Conservation (phyloP, 2,888 invertebrate genomes). For the Ctena decussata region DNA sequence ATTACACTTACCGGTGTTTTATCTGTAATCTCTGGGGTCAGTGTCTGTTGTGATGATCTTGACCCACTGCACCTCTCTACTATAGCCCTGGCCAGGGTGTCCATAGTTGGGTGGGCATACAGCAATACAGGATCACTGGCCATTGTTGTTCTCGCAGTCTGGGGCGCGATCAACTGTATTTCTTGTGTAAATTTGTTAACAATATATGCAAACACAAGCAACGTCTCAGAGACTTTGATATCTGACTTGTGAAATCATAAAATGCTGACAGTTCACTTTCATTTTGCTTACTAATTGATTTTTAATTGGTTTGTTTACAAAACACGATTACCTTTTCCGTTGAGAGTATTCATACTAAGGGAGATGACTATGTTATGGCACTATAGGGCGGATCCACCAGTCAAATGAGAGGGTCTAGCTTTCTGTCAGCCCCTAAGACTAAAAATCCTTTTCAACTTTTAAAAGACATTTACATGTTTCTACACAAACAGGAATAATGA, state of each 20-base stretch:
- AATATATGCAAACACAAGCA: too few relatives aligned
- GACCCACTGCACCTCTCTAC: conserved; percentile 56
- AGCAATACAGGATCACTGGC: conserved; percentile 76
- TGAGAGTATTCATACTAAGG: conserved; percentile 7
- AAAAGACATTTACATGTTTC: too few relatives aligned
- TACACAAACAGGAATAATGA: too few relatives aligned
- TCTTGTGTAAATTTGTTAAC: too few relatives aligned
- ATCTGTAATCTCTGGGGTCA: neutral
- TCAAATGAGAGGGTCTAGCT: neutral
- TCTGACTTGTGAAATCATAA: neutral
- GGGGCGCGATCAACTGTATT: too few relatives aligned
- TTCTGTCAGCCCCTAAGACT: too few relatives aligned
- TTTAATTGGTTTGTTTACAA: conserved; percentile 22
- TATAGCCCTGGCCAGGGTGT: conserved; percentile 79
- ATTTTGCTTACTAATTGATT: too few relatives aligned
- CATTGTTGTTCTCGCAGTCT: neutral
- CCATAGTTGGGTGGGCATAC: conserved; percentile 85
- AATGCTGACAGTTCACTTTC: neutral
- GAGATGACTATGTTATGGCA: neutral
- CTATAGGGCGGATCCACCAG: neutral
- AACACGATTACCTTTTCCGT: neutral
- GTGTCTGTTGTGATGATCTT: neutral
- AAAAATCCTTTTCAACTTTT: too few relatives aligned
- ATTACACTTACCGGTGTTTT: conserved; percentile 14
- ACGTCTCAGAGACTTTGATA: too few relatives aligned